Conservation (phyloP, 2,113 vertebrate species). For the Eleginops maclovinus region DNA sequence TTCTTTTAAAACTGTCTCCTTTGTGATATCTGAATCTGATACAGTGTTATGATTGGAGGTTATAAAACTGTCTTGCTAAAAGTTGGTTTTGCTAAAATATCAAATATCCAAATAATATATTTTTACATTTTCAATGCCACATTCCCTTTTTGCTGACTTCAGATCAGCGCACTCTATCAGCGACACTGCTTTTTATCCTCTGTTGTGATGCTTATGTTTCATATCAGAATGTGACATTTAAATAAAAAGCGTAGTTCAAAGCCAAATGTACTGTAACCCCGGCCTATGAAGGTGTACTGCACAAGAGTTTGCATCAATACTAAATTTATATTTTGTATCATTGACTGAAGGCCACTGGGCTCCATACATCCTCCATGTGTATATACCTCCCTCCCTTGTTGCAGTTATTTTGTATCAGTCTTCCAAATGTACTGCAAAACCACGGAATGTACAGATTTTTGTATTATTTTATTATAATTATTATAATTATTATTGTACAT, state of each 20-base stretch:
- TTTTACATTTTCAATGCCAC: constrained; percentile 2
- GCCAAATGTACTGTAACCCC: constrained; percentile 84
- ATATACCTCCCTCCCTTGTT: constrained; percentile 81
- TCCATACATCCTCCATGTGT: constrained; percentile 62
- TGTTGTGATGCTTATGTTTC: constrained; percentile 28
- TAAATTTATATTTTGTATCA: constrained; percentile 25
- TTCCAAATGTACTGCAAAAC: constrained; percentile 97
- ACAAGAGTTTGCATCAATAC: constrained; percentile 51
- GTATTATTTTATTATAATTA: constrained; percentile 85
- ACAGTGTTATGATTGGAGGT: constrained; percentile 20
- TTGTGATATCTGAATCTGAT: constrained; percentile 15
- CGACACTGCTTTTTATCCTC: constrained; percentile 34
- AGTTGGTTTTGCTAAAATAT: background rate
- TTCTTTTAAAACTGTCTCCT: background rate
- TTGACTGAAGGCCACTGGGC: constrained; percentile 54
- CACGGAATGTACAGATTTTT: constrained; percentile 98
- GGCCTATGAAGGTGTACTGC: constrained; percentile 68
- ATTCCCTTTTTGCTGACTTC: constrained; percentile 12
- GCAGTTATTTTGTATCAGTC: constrained; percentile 93
- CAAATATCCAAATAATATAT: constrained; percentile 2
- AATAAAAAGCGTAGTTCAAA: constrained; percentile 77
- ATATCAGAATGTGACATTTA: constrained; percentile 52
- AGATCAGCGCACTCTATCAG: background rate
- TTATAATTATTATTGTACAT: constrained; percentile 88
- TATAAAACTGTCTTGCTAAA: background rate